A percentile compares a stretch with the other conserved stretches of the same genome.
These are phyloP conservation scores for Calidris pygmaea DNA, from an alignment of 2,113 vertebrate genomes.

Conservation along the genomic window DNA sequence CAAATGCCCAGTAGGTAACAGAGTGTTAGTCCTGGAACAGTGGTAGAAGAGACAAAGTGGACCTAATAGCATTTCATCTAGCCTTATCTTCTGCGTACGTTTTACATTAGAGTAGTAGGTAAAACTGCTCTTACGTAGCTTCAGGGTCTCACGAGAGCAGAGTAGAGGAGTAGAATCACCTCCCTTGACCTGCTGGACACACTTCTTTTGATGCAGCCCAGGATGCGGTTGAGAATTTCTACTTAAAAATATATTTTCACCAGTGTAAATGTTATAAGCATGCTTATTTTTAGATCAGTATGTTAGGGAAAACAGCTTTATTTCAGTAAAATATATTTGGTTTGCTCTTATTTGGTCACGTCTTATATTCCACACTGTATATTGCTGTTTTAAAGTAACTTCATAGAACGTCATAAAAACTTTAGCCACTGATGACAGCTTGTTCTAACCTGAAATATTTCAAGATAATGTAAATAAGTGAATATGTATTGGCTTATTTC, in stretches of 20 bases:
- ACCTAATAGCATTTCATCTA: background rate
- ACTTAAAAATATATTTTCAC: background rate
- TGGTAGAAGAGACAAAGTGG: background rate
- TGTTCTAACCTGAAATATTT: background rate
- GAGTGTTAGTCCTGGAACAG: background rate
- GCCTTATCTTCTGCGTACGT: background rate
- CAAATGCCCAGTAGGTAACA: background rate
- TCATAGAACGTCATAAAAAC: background rate
- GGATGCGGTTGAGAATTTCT: background rate
- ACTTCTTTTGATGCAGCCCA: no score
- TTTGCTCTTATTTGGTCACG: background rate
- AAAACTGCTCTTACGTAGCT: background rate
- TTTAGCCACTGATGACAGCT: background rate
- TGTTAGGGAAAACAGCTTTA: background rate
- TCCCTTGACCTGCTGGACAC: no score
- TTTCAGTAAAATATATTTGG: background rate
- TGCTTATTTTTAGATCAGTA: background rate
- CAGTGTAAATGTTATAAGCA: background rate
- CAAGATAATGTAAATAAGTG: background rate
- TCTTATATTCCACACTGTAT: background rate
- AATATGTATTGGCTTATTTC: background rate
- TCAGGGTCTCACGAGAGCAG: background rate
- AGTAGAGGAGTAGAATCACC: no score
- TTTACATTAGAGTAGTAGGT: background rate
- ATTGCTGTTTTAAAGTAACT: background rate